A percentile compares a stretch with the other conserved stretches of the same genome.
These are phyloP conservation scores for Polypedilum pembai DNA, from an alignment of 1,140 invertebrate species.

Conservation along the genomic window DNA sequence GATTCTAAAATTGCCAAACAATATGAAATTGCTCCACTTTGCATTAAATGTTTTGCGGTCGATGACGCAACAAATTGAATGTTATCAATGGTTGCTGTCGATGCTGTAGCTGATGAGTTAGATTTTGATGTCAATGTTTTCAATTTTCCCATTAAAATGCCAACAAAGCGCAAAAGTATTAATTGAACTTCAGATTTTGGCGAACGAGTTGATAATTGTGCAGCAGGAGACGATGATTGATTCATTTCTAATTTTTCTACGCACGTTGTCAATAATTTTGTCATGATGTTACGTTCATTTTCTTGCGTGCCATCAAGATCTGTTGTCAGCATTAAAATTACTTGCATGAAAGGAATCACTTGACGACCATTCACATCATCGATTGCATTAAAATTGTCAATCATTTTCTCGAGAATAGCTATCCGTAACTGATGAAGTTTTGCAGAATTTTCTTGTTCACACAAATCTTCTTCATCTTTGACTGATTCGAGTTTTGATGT, in stretches of 20 bases:
- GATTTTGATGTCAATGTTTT: constrained; percentile 38
- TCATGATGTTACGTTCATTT: constrained; percentile 66
- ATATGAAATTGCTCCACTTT: constrained; percentile 71
- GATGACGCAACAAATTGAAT: constrained; percentile 63
- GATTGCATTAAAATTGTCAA: constrained; percentile 41
- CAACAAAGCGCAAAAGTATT: constrained; percentile 72
- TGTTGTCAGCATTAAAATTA: constrained; percentile 80
- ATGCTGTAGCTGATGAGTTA: constrained; percentile 38
- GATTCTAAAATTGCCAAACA: constrained; percentile 73
- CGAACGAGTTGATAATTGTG: constrained; percentile 45
- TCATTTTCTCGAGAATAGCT: constrained; percentile 41
- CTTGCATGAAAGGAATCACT: constrained; percentile 85
- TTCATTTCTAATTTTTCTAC: constrained; percentile 73
- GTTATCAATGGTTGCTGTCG: constrained; percentile 51
- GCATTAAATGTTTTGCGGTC: constrained; percentile 67
- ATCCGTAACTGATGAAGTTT: constrained; percentile 33
- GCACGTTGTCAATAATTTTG: constrained; percentile 63
- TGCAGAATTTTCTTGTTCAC: constrained; percentile 38
- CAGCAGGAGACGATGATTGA: constrained; percentile 36
- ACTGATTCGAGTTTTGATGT: constrained; percentile 41
- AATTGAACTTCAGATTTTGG: constrained; percentile 74
- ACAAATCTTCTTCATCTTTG: constrained; percentile 37
- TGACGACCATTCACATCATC: constrained; percentile 57
- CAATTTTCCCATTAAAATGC: constrained; percentile 43
- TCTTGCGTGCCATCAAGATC: constrained; percentile 81